Conservation (phyloP, 1,140 invertebrate species). For the Ganaspis sp. region DNA sequence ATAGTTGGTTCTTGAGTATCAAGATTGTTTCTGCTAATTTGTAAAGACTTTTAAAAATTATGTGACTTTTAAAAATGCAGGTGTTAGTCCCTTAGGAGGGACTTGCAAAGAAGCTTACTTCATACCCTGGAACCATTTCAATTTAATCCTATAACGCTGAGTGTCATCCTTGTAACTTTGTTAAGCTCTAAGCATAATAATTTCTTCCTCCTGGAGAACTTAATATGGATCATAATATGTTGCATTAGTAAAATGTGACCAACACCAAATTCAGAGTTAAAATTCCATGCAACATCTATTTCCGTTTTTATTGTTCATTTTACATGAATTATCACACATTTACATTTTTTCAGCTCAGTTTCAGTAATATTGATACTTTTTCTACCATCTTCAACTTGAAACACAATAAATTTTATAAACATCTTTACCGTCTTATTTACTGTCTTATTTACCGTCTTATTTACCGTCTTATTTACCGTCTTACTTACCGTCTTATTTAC, state of each 20-base stretch:
- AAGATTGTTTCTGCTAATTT: neutral
- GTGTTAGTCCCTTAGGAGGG: neutral
- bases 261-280: neutral
- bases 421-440: no score
- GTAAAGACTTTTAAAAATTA: neutral
- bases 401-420: no score
- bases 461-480: no score
- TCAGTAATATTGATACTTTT: no score
- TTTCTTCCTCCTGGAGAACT: neutral
- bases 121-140: neutral
- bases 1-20: no score
- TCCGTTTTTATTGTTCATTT: neutral
- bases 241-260: neutral
- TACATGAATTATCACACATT: no score
- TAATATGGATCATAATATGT: neutral
- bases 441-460: no score
- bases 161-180: slow-evolving; percentile 17
- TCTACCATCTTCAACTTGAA: no score
- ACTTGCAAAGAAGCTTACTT: neutral
- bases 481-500: no score
- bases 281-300: neutral
- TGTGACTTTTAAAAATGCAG: neutral
- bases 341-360: no score
- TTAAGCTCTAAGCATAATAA: slow-evolving; percentile 6
- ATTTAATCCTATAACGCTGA: slow-evolving; percentile 13